Percentiles rank a stretch among this genome's conserved stretches.
Conservation (phyloP, 2,797 vertebrate genomes). For the Lithobates pipiens region DNA sequence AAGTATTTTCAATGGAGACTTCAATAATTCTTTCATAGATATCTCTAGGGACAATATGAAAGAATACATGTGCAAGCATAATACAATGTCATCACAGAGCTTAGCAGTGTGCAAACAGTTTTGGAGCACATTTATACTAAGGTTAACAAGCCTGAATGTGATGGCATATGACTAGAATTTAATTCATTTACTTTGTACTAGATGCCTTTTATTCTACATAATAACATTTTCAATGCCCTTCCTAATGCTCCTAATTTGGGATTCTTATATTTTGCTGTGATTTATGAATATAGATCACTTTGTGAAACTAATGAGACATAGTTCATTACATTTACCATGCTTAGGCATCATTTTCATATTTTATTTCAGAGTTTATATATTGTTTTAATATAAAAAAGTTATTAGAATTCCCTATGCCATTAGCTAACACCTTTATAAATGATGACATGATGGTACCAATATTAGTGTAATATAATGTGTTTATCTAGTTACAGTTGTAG, state of each 20-base stretch:
- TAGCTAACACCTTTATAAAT: background rate
- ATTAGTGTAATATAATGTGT: too few relatives aligned
- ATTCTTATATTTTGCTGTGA: background rate
- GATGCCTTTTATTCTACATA: conserved; percentile 31
- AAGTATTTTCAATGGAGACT: background rate
- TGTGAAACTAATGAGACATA: conserved; percentile 8
- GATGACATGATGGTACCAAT: background rate
- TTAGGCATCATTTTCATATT: background rate
- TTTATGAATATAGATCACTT: conserved; percentile 24
- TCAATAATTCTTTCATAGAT: background rate
- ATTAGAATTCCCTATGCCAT: background rate
- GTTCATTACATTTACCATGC: background rate
- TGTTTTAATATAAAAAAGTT: background rate
- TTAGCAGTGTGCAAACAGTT: background rate
- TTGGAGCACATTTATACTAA: background rate
- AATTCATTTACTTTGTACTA: conserved; percentile 45
- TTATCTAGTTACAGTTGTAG: too few relatives aligned
- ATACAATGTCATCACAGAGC: background rate
- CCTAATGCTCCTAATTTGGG: conserved; percentile 30
- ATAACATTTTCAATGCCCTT: conserved; percentile 36
- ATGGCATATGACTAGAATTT: conserved; percentile 23
- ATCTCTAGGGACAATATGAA: conserved; percentile 21
- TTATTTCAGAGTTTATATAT: background rate
- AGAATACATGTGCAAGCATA: conserved; percentile 10
- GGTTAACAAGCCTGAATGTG: conserved; percentile 23